Evolutionary conservation across 1,140 invertebrate genomes (phyloP), one percentile per base, ranked within the genome.

Genomic region (Musca domestica): DNA sequence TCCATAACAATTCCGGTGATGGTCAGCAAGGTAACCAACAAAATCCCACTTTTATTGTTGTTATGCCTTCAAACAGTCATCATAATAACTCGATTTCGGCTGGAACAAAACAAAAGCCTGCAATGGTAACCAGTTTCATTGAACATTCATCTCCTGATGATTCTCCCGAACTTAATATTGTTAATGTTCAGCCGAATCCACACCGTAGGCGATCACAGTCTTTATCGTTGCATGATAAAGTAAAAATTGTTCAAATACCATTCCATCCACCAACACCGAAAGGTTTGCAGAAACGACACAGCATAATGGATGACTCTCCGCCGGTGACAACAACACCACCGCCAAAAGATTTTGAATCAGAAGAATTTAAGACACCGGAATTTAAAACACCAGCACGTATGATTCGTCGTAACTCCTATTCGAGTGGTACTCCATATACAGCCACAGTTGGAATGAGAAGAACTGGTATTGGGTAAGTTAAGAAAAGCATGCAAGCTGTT

Each of bases 21-120:
- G 66, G n/a, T 30, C 46, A 63, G 22, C 14, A 56, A 20, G 58
- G 10, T 20, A 48, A 49, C 7, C 61, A 17, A 30, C 25, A 41
- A 67, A 67, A 65, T 63, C 66, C 69, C 3, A 70, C 69, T 25
- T 61, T 68, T 51, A 70, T 70, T 51, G 69, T 70, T 4, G 66
- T 70, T 15, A 61, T 70, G 69, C 54, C 46, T 52, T 23, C 64
- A 65, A 64, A 22, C 22, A 17, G 6, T 17, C 27, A 19, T 22
- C 64, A 25, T 12, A 64, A 54, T 34, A 51, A 6, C 17, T 22
- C 27, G 15, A 41, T 41, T 7, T 9, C 5, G 2, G 10, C 12
- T 58, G 54, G 54, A 30, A 20, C 67, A 2, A 58, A 67, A 14
- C 54, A 67, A 27, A 20, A 46, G 46, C 14, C 54, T 12, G 12